A percentile compares a stretch with the other conserved stretches of the same genome.
phyloP scores from a whole-genome alignment of 2,888 invertebrate genomes.

The Galerucella nymphaeae region DNA sequence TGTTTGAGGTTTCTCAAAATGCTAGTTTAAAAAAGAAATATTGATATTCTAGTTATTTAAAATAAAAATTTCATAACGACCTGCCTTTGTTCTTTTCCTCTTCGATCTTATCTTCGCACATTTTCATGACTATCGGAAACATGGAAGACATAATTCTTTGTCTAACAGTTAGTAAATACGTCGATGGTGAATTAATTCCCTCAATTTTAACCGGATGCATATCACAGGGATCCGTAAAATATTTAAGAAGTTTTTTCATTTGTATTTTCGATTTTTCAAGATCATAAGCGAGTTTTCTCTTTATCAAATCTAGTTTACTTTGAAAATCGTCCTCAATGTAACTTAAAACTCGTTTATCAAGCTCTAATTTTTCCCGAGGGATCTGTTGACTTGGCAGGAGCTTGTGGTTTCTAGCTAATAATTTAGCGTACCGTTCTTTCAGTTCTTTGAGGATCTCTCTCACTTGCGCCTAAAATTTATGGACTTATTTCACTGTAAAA shows the following conservation, averaged over 20 bases:
- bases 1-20: too few species aligned
- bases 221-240: conserved; percentile 70
- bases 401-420: conserved; percentile 66
- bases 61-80: conserved; percentile 57
- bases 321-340: conserved; percentile 72
- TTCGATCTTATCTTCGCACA: conserved; percentile 71
- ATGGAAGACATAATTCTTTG: conserved; percentile 72
- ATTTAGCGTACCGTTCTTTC: conserved; percentile 63
- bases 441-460: conserved; percentile 68
- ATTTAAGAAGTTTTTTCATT: conserved; percentile 54
- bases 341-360: conserved; percentile 75
- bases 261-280: conserved; percentile 76
- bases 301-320: conserved; percentile 72
- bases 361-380: conserved; percentile 71
- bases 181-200: conserved; percentile 68
- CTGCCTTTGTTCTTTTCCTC: conserved; percentile 70
- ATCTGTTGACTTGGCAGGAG: conserved; percentile 72
- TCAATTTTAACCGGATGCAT: conserved; percentile 72
- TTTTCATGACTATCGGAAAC: conserved; percentile 69
- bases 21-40: too few species aligned
- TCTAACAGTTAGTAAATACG: conserved; percentile 70
- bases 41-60: neutral
- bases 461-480: conserved; percentile 34
- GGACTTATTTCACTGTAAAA: neutral
- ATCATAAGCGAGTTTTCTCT: conserved; percentile 75